These are phyloP conservation scores for Melikaiella ostensackeni DNA, from an alignment of 2,888 invertebrate genomes.

Conservation along the genomic window DNA sequence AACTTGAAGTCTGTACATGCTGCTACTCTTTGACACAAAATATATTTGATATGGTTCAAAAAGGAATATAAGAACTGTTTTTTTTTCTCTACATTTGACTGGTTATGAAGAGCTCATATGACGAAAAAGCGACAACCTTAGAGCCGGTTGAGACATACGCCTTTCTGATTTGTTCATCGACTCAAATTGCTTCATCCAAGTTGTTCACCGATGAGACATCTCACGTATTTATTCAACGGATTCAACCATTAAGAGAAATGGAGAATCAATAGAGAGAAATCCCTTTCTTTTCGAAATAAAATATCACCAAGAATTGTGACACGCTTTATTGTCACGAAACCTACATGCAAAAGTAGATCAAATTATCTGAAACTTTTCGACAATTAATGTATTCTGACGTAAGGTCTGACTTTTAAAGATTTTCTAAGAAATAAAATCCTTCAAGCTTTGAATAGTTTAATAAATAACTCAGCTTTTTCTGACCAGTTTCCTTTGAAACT, in stretches of 20 bases:
- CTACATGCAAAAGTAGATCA: slow-evolving; percentile 1
- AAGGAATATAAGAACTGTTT: background rate
- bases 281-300: background rate
- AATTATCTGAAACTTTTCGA: background rate
- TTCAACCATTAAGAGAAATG: background rate
- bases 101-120: background rate
- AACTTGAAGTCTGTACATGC: background rate
- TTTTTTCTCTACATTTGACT: background rate
- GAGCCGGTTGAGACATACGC: background rate
- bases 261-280: background rate
- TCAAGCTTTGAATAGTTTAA: background rate
- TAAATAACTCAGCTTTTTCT: slow-evolving; percentile 8
- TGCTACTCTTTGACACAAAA: background rate
- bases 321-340: background rate
- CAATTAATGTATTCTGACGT: background rate
- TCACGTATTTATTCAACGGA: background rate
- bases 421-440: slow-evolving; percentile 5
- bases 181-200: background rate
- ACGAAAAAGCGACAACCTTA: background rate
- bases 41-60: background rate
- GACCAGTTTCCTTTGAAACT: background rate
- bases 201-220: background rate
- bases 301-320: background rate
- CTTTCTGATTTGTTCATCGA: slow-evolving; percentile 11
- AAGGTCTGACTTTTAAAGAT: background rate